phyloP scores from a whole-genome alignment of 2,797 vertebrate genomes.

The Acipenser ruthenus region DNA sequence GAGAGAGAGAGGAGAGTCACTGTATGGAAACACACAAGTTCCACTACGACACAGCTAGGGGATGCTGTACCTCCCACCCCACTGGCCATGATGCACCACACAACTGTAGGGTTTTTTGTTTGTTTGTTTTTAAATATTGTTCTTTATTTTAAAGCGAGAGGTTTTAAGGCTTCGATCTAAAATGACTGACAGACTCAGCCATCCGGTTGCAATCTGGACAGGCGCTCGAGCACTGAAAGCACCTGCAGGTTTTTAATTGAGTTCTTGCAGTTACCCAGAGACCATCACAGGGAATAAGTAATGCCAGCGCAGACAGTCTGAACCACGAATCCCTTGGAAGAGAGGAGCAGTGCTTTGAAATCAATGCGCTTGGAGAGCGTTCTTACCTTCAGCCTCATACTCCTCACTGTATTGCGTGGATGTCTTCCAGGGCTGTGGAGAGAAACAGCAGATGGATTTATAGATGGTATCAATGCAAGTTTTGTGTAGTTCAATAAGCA shows the following conservation, averaged over 20 bases:
- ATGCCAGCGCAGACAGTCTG: background rate
- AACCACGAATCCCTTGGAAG: background rate
- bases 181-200: too few species aligned
- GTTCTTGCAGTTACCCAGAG: conserved; percentile 24
- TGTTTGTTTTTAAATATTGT: too few species aligned
- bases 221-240: conserved; percentile 15
- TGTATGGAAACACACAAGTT: conserved; percentile 21
- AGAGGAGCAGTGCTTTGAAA: background rate
- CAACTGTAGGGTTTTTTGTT: too few species aligned
- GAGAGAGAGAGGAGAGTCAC: conserved; percentile 39
- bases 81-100: too few species aligned
- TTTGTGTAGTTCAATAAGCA: too few species aligned
- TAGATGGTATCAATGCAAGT: too few species aligned
- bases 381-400: conserved; percentile 24
- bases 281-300: conserved; percentile 37
- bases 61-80: too few species aligned
- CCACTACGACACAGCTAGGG: too few species aligned
- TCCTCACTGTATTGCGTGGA: conserved; percentile 13
- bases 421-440: conserved; percentile 16
- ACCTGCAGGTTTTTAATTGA: conserved; percentile 41
- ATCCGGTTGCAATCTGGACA: too few species aligned
- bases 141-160: too few species aligned
- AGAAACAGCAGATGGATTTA: background rate
- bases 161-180: too few species aligned
- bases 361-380: background rate